These are phyloP conservation scores for Teleopsis dalmanni DNA, from an alignment of 1,140 invertebrate species.

Conservation along the genomic window DNA sequence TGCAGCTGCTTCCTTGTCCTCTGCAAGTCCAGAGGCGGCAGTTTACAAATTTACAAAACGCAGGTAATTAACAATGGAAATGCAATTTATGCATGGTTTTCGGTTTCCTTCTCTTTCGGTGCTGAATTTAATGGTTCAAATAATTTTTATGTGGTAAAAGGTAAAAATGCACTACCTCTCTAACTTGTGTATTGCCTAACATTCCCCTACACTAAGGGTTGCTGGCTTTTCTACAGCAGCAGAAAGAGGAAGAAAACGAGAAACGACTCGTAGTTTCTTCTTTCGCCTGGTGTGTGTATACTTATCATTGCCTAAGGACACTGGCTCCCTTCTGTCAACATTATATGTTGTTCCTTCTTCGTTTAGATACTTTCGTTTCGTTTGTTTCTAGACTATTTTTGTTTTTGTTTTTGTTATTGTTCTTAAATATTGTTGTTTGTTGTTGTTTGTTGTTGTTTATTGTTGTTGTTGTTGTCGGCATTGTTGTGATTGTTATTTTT, in stretches of 20 bases:
- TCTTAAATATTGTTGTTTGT: too few species aligned
- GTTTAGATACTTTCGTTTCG: too few species aligned
- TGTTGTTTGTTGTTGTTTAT: background rate
- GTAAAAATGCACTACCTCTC: background rate
- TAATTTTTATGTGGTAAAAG: background rate
- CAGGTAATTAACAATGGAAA: slow-evolving; percentile 40
- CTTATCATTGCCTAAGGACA: too few species aligned
- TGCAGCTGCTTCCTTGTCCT: too few species aligned
- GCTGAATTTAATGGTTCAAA: background rate
- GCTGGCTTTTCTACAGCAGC: background rate
- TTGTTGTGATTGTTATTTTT: background rate
- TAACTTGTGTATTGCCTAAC: background rate
- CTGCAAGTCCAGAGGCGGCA: too few species aligned
- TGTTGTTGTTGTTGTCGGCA: background rate
- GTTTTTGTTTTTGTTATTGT: too few species aligned
- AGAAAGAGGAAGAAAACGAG: too few species aligned
- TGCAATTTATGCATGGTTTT: slow-evolving; percentile 28
- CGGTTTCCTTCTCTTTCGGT: background rate
- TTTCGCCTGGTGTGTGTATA: too few species aligned
- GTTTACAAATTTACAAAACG: slow-evolving; percentile 30
- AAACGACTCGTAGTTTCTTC: too few species aligned
- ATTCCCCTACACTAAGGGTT: background rate
- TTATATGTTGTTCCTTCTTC: too few species aligned
- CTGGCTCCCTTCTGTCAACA: too few species aligned
- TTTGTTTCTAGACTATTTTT: too few species aligned